Conservation (phyloP, 2,113 vertebrate genomes). For the Protobothrops mucrosquamatus region DNA sequence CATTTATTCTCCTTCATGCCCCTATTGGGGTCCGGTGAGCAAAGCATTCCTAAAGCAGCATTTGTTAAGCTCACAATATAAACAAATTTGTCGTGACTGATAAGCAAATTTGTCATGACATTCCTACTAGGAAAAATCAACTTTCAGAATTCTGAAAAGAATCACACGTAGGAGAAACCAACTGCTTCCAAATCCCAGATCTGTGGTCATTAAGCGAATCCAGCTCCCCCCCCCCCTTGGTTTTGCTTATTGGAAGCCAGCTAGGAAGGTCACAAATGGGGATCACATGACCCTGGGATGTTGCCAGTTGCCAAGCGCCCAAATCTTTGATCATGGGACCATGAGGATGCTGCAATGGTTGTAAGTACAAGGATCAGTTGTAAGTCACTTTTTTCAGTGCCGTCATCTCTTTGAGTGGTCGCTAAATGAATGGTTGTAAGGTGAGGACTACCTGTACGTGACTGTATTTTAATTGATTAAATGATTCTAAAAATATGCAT, state of each 20-base stretch:
- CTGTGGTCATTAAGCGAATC: too few species aligned
- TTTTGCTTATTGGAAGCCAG: neutral
- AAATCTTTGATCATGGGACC: neutral
- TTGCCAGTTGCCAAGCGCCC: neutral
- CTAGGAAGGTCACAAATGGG: neutral
- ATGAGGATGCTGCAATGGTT: neutral
- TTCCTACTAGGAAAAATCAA: neutral
- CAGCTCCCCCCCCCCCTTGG: too few species aligned
- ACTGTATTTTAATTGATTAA: neutral
- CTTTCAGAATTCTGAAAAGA: neutral
- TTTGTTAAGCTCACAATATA: neutral
- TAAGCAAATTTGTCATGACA: neutral
- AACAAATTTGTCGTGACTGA: neutral
- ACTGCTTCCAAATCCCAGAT: too few species aligned
- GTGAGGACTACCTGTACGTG: neutral
- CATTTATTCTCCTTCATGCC: neutral
- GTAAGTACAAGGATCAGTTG: neutral
- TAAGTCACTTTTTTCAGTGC: neutral
- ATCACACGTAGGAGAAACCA: neutral
- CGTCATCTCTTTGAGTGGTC: neutral
- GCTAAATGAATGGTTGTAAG: neutral
- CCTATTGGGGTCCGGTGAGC: neutral
- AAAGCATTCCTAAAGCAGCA: neutral
- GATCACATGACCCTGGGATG: neutral
- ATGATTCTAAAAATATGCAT: neutral